phyloP scores from a whole-genome alignment of 2,797 vertebrate genomes.

The Alca torda region DNA sequence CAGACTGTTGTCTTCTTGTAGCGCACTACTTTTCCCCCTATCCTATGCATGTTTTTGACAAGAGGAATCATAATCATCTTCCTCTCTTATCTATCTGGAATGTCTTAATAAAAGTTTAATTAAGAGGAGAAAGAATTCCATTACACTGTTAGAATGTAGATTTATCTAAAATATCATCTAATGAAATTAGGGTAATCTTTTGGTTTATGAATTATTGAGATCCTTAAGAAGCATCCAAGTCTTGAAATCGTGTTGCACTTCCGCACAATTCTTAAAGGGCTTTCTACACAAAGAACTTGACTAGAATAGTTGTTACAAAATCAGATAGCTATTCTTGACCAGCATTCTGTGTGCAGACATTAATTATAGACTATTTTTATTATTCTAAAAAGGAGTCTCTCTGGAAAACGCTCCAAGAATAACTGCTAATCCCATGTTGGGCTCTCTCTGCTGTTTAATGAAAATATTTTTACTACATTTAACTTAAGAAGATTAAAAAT shows the following conservation, averaged over 20 bases:
- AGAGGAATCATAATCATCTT: not conserved
- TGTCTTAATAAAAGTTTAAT: not conserved
- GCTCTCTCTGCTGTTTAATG: not conserved
- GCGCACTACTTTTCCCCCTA: not conserved
- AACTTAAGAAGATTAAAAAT: not conserved
- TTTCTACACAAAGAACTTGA: not conserved
- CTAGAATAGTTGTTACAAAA: constrained; percentile 5
- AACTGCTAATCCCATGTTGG: not conserved
- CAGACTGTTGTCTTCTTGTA: not conserved
- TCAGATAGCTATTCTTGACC: not conserved
- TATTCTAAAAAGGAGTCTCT: constrained; percentile 1
- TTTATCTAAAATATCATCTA: not conserved
- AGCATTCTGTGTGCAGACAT: not conserved
- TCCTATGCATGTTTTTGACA: not conserved
- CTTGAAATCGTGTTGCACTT: not conserved
- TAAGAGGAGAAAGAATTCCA: not conserved
- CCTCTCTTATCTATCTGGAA: not conserved
- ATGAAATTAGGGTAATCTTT: not conserved
- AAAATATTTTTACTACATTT: not conserved
- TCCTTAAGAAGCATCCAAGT: not conserved
- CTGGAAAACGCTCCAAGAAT: constrained; percentile 9
- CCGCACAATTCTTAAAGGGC: not conserved
- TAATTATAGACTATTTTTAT: constrained; percentile 16
- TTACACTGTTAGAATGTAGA: not conserved
- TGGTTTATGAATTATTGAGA: not conserved